Evolutionary conservation across 2,113 vertebrate genomes (phyloP).

Genomic region (Upupa epops): DNA sequence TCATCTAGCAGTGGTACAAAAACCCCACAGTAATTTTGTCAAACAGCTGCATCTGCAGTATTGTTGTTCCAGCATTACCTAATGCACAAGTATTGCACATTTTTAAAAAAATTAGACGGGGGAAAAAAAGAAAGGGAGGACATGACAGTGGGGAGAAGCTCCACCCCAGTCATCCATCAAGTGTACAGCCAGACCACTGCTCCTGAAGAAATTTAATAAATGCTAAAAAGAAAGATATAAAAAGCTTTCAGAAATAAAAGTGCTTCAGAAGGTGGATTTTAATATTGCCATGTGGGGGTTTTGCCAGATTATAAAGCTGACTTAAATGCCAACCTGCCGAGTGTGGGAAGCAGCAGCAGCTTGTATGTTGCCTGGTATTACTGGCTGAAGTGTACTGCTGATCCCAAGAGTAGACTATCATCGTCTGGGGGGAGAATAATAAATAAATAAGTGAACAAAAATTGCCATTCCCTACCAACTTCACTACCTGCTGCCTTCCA

Average conservation of each 20-base stretch:
- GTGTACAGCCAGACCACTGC: background rate
- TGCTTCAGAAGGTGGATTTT: background rate
- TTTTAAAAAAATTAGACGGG: background rate
- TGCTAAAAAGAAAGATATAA: conserved; percentile 20
- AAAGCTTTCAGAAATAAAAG: conserved; percentile 37
- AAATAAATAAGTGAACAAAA: background rate
- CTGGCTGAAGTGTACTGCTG: background rate
- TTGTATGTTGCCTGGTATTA: background rate
- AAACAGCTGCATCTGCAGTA: background rate
- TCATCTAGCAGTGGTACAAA: background rate
- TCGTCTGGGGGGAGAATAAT: background rate
- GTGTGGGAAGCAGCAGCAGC: background rate
- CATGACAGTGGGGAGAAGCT: fast-evolving
- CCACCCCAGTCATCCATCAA: conserved; percentile 10
- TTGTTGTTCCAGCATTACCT: background rate
- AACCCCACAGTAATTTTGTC: background rate
- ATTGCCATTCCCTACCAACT: background rate
- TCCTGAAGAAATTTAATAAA: background rate
- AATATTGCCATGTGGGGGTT: background rate
- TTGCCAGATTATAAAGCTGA: conserved; percentile 25
- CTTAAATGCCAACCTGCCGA: background rate
- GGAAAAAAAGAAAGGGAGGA: fast-evolving
- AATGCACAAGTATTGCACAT: background rate
- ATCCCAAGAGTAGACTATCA: background rate
- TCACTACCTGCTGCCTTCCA: conserved; percentile 30